These are phyloP conservation scores for Fulmarus glacialis DNA, from an alignment of 2,113 vertebrate genomes.

Conservation along the genomic window DNA sequence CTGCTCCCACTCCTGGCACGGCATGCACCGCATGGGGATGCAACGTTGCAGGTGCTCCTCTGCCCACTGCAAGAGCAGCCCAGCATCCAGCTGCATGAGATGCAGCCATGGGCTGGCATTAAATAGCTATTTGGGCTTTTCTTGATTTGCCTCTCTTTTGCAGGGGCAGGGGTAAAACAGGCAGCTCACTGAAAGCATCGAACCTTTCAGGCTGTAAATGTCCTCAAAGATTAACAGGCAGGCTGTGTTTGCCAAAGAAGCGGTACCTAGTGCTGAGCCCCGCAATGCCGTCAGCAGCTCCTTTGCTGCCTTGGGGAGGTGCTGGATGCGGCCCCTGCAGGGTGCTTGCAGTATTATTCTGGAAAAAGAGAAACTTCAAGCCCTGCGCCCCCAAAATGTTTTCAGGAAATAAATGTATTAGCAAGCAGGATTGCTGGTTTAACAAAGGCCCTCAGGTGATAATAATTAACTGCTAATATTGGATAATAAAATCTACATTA, in stretches of 20 bases:
- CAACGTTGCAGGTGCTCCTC: fast-evolving
- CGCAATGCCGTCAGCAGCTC: not conserved
- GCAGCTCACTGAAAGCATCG: not conserved
- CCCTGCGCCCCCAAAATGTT: not conserved
- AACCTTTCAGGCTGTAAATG: not conserved
- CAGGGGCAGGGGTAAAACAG: not conserved
- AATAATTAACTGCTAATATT: slow-evolving; percentile 58
- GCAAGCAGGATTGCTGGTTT: not conserved
- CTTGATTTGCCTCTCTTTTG: not conserved
- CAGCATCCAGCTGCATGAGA: not conserved
- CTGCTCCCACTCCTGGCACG: fast-evolving
- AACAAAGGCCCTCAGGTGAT: slow-evolving; percentile 19
- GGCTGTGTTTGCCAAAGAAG: not conserved
- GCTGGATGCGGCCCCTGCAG: not conserved
- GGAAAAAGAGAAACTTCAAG: not conserved
- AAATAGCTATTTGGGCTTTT: not conserved
- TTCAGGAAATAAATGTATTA: not conserved
- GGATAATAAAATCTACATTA: slow-evolving; percentile 58
- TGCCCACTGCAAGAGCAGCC: fast-evolving
- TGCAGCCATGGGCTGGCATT: fast-evolving
- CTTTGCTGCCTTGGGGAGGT: not conserved
- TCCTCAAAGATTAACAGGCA: not conserved
- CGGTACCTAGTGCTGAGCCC: not conserved
- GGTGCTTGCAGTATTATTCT: not conserved
- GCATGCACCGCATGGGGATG: fast-evolving